Evolutionary conservation across 2,113 vertebrate genomes (phyloP).

Genomic region (Prionailurus bengalensis): DNA sequence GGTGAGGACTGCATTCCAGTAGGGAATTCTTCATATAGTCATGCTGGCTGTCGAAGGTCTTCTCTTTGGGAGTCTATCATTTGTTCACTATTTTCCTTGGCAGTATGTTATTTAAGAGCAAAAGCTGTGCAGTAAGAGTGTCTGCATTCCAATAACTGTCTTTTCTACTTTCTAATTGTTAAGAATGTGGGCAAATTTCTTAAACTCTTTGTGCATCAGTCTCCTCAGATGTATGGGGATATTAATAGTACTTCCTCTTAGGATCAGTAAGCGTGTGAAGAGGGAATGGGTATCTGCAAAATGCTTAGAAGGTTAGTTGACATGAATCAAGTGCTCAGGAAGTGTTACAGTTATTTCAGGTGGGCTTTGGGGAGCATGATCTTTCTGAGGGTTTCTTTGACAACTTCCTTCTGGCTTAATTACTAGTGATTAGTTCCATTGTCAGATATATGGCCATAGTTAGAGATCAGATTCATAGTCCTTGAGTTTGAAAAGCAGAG

Average conservation of each 20-base stretch:
- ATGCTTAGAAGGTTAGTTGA: neutral
- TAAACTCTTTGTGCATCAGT: neutral
- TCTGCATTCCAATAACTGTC: neutral
- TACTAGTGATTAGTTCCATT: neutral
- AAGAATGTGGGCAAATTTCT: neutral
- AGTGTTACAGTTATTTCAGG: neutral
- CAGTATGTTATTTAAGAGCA: neutral
- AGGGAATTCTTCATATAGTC: neutral
- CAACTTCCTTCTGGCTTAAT: neutral
- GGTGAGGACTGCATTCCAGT: neutral
- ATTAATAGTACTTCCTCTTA: neutral
- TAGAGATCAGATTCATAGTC: neutral
- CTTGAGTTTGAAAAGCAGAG: conserved; percentile 3
- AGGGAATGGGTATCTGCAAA: neutral
- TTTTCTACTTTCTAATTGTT: neutral
- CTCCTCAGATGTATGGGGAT: neutral
- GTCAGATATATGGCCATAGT: neutral
- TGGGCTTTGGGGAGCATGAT: neutral
- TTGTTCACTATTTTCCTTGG: neutral
- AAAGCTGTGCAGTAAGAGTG: neutral
- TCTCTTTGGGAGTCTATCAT: neutral
- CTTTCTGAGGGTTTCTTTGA: neutral
- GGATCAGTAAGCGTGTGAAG: neutral
- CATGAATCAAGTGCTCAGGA: neutral
- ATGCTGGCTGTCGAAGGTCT: neutral